Conservation (phyloP, 92 coral and sea anemone genomes). For the Galaxea fascicularis region DNA sequence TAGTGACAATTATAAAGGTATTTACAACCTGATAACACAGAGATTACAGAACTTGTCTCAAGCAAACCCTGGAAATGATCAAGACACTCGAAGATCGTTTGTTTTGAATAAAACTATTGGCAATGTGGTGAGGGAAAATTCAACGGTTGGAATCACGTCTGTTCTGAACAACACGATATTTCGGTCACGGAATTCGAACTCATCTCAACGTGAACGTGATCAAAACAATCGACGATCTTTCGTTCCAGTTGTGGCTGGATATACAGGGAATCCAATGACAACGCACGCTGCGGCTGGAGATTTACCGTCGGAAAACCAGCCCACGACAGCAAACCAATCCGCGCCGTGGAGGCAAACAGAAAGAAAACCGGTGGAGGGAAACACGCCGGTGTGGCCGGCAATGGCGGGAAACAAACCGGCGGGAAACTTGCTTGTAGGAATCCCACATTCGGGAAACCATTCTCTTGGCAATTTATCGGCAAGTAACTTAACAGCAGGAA, state of each 20-base stretch:
- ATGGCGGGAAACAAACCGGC: background rate
- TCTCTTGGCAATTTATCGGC: background rate
- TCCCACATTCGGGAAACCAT: background rate
- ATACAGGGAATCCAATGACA: background rate
- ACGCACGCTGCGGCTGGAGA: background rate
- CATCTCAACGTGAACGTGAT: background rate
- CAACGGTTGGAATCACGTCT: background rate
- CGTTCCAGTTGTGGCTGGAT: conserved; percentile 12
- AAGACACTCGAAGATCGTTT: conserved; percentile 7
- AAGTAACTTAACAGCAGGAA: background rate
- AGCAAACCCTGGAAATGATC: background rate
- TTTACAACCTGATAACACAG: conserved; percentile 32
- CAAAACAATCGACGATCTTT: conserved; percentile 29
- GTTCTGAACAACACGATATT: conserved; percentile 1
- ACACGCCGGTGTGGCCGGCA: background rate
- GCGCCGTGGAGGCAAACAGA: background rate
- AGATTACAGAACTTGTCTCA: conserved; percentile 42
- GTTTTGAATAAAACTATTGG: background rate
- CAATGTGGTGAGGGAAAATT: background rate
- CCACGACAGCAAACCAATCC: background rate
- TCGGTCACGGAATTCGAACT: conserved; percentile 9
- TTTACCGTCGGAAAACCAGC: background rate
- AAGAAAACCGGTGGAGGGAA: background rate
- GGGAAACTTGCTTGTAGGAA: background rate
- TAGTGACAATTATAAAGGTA: conserved; percentile 31